These are phyloP conservation scores for Hephaestus fuliginosus DNA, from an alignment of 2,797 vertebrate species.

Conservation along the genomic window DNA sequence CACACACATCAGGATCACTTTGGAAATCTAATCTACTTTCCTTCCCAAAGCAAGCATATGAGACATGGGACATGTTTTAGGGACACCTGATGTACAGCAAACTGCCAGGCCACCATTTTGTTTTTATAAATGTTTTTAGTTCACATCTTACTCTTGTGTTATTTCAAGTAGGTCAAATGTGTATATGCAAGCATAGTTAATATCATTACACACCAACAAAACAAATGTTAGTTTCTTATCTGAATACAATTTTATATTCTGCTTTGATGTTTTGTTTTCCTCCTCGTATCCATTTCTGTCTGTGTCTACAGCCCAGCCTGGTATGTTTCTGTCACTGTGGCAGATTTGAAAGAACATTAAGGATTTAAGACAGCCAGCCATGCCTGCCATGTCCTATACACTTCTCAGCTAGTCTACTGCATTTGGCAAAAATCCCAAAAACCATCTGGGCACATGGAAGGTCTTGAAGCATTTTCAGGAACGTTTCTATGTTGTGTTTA, in stretches of 20 bases:
- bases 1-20: background rate
- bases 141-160: background rate
- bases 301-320: background rate
- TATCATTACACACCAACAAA: background rate
- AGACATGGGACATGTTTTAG: background rate
- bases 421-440: slow-evolving; percentile 32
- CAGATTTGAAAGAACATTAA: slow-evolving; percentile 28
- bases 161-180: background rate
- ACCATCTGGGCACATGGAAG: slow-evolving; percentile 21
- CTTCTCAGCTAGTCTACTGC: slow-evolving; percentile 15
- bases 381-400: slow-evolving; percentile 41
- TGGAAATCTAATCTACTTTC: background rate
- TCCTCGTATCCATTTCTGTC: background rate
- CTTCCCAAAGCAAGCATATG: slow-evolving; percentile 5
- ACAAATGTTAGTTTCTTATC: background rate
- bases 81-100: background rate
- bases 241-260: background rate
- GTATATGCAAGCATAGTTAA: background rate
- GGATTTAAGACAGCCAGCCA: slow-evolving; percentile 33
- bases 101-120: background rate
- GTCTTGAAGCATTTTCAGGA: slow-evolving; percentile 6
- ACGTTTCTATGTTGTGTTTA: slow-evolving; percentile 11
- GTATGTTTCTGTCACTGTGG: slow-evolving; percentile 15
- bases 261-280: slow-evolving; percentile 5
- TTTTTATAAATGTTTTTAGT: background rate